phyloP scores from a whole-genome alignment of 2,888 invertebrate species.

The Pyrgus malvae region DNA sequence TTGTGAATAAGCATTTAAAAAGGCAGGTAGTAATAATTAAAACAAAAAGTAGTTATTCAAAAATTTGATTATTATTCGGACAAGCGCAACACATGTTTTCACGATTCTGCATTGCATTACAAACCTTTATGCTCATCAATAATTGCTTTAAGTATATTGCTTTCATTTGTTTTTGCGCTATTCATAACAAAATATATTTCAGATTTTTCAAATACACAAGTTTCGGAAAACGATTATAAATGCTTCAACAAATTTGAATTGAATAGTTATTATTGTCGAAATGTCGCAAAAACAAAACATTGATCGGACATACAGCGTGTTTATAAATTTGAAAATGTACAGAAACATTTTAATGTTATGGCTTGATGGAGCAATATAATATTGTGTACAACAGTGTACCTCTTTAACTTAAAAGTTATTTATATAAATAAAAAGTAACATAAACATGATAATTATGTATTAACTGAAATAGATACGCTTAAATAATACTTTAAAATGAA shows the following conservation, averaged over 20 bases:
- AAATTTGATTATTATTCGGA: slow-evolving; percentile 75
- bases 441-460: background rate
- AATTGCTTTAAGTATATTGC: slow-evolving; percentile 7
- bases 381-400: background rate
- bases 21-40: slow-evolving; percentile 47
- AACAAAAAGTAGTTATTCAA: slow-evolving; percentile 62
- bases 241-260: background rate
- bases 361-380: background rate
- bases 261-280: background rate
- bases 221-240: background rate
- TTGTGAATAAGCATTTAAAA: no score
- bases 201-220: background rate
- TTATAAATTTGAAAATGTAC: no score
- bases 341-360: background rate
- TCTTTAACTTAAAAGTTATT: background rate
- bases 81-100: slow-evolving; percentile 66
- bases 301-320: no score
- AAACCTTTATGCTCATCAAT: slow-evolving; percentile 36
- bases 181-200: background rate
- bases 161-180: slow-evolving; percentile 13
- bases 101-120: slow-evolving; percentile 31
- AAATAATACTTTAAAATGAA: slow-evolving; percentile 7
- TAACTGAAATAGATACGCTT: slow-evolving; percentile 3
- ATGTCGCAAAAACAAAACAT: slow-evolving; percentile 10
- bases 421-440: slow-evolving; percentile 10